Conservation (phyloP, 2,888 invertebrate genomes). For the Orthosia gothica region DNA sequence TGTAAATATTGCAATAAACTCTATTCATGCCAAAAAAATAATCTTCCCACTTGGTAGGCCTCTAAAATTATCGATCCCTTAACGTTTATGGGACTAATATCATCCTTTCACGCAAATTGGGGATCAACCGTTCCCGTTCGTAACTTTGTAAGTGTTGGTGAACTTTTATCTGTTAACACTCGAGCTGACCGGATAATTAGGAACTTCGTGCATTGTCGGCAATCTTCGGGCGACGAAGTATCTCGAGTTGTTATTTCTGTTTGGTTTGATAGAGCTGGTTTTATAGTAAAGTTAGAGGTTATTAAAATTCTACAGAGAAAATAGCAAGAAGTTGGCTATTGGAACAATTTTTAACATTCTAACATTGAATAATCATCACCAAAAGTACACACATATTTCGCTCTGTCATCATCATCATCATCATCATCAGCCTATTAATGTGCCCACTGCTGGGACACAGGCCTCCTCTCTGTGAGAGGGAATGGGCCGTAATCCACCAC, state of each 20-base stretch:
- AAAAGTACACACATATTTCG: no score
- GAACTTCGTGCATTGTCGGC: constrained; percentile 36
- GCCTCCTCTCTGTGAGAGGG: no score
- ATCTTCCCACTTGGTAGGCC: neutral
- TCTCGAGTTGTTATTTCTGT: constrained; percentile 15
- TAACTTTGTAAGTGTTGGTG: constrained; percentile 24
- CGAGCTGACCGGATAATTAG: constrained; percentile 45
- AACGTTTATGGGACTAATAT: constrained; percentile 17
- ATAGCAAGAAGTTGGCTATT: no score
- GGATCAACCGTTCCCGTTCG: constrained; percentile 14
- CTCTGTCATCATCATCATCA: no score
- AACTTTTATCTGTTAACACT: constrained; percentile 52
- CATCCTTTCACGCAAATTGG: constrained; percentile 33
- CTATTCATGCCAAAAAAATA: neutral
- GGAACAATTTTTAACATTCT: no score
- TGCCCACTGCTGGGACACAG: no score
- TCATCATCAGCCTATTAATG: no score
- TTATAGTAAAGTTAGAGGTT: neutral
- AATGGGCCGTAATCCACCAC: no score
- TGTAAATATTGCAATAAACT: no score
- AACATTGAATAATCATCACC: no score
- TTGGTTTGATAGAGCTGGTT: neutral
- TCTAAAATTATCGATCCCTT: constrained; percentile 3
- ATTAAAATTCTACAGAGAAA: no score
- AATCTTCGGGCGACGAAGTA: constrained; percentile 20